Evolutionary conservation across 2,797 vertebrate genomes (phyloP).

Genomic region (Myotis daubentonii): DNA sequence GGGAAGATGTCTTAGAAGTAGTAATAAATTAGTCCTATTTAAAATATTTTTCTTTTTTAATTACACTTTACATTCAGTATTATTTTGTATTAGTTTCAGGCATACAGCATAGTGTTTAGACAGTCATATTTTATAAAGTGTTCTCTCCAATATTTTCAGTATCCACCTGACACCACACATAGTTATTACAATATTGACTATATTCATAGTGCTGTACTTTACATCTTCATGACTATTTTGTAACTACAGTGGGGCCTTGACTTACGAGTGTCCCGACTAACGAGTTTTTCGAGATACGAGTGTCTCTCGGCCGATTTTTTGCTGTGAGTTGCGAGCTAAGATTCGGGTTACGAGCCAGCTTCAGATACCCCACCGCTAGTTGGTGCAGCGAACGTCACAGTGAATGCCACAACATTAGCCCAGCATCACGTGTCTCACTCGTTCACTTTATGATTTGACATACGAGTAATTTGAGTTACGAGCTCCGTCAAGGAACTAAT

Average conservation of each 20-base stretch:
- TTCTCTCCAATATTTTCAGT: not conserved
- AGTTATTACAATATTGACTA: not conserved
- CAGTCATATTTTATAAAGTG: not conserved
- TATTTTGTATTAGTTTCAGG: not conserved
- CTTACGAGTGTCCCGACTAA: too few species aligned
- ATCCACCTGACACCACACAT: not conserved
- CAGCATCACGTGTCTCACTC: too few species aligned
- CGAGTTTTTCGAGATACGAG: too few species aligned
- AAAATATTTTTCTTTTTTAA: not conserved
- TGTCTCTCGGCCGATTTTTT: too few species aligned
- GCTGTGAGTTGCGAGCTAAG: too few species aligned
- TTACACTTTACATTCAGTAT: not conserved
- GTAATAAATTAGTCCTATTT: conserved; percentile 3
- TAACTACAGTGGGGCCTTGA: not conserved
- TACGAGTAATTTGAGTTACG: too few species aligned
- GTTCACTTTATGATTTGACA: too few species aligned
- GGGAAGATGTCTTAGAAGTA: not conserved
- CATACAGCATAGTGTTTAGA: not conserved
- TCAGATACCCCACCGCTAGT: too few species aligned
- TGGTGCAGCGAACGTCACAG: too few species aligned
- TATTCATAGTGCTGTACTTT: not conserved
- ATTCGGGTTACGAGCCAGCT: too few species aligned
- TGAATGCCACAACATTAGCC: too few species aligned
- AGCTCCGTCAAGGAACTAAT: too few species aligned
- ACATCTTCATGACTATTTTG: not conserved